A percentile compares a stretch with the other conserved stretches of the same genome.
Conservation (phyloP, 92 coral and sea anemone genomes). For the Parazoanthus darwini region DNA sequence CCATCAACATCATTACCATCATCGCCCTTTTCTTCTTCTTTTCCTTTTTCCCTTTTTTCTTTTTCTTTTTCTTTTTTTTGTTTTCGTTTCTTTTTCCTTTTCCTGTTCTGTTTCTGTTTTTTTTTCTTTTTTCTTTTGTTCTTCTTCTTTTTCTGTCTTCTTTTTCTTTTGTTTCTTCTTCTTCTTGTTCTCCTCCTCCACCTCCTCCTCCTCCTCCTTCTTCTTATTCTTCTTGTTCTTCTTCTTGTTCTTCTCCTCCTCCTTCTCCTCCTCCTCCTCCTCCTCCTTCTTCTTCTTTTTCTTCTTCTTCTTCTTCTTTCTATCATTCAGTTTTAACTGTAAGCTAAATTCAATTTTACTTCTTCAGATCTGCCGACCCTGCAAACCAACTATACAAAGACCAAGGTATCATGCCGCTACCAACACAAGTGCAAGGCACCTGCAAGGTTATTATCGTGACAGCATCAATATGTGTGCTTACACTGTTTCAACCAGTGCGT, state of each 20-base stretch:
- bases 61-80: background rate
- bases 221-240: no score
- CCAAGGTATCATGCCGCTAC: background rate
- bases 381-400: background rate
- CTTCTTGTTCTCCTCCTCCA: no score
- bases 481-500: constrained; percentile 23
- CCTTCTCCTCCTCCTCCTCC: no score
- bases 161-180: background rate
- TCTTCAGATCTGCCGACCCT: constrained; percentile 4
- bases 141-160: no score
- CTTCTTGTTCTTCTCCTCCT: no score
- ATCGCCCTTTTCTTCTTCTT: background rate
- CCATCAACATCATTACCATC: background rate
- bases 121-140: no score
- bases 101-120: background rate
- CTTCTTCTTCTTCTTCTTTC: no score
- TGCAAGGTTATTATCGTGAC: background rate
- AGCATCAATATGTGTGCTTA: background rate
- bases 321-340: background rate
- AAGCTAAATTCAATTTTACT: background rate
- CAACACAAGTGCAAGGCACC: background rate
- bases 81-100: background rate
- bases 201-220: no score
- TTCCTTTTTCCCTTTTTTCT: background rate
- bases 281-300: no score